Evolutionary conservation across 1,140 invertebrate genomes (phyloP).

Genomic region (Aphaenogaster rudis): DNA sequence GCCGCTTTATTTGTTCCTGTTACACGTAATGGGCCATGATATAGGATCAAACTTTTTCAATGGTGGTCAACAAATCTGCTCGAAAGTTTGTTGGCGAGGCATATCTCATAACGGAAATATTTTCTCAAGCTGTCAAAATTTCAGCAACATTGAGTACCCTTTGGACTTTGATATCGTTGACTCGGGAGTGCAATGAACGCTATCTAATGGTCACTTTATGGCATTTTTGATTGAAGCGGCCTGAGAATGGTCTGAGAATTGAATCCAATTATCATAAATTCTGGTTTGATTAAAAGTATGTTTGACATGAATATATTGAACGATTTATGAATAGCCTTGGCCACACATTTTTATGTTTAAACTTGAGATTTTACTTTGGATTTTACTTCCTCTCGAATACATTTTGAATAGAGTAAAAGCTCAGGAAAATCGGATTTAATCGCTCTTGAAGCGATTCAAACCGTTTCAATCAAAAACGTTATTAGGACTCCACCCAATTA

Average conservation of each 20-base stretch:
- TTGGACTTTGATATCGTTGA: neutral
- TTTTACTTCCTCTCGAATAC: neutral
- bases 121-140: neutral
- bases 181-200: neutral
- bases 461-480: conserved; percentile 40
- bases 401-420: conserved; percentile 8
- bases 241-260: neutral
- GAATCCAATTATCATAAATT: conserved; percentile 38
- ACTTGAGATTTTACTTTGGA: conserved; percentile 4
- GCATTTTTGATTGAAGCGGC: conserved; percentile 3
- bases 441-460: neutral
- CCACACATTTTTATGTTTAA: neutral
- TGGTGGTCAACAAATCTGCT: conserved; percentile 26
- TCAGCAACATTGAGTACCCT: neutral
- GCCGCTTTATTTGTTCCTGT: conserved; percentile 5
- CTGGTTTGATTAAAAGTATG: conserved; percentile 23
- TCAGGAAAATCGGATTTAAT: conserved; percentile 29
- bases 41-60: conserved; percentile 32
- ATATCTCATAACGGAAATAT: neutral
- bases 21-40: conserved; percentile 21
- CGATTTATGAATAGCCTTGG: neutral
- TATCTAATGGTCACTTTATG: neutral
- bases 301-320: neutral
- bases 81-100: neutral
- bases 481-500: neutral